Evolutionary conservation across 2,888 invertebrate species (phyloP), one percentile per base, ranked within the genome.

Genomic region (Hecatera dysodea): DNA sequence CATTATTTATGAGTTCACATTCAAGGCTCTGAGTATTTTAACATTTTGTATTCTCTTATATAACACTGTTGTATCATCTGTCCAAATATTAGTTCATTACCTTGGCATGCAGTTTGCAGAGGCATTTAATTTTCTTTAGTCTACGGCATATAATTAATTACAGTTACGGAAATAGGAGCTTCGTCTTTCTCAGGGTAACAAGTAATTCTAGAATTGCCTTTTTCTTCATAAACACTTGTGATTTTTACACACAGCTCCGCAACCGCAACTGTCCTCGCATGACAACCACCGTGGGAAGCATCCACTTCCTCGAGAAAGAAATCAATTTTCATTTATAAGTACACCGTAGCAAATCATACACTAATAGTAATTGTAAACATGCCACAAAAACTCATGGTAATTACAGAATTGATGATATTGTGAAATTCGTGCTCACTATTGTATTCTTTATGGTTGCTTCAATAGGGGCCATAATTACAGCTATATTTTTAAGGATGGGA

Each of bases 211-310:
- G 79, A 55, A 66, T 67, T 39, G n/a, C n/a, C 33, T 48, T 78
- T 82, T 85, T 46, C 52, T 71, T 69, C 52, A 67, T 46, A 62
- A 74, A 75, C 53, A 67, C 22, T 39, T 44, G 67, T 77, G 75
- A 78, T 75, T 75, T 82, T 80, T 83, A 70, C 66, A 75, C 75
- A 69, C 60, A 67, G 36, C 75, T 69, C 68, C 44, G 80, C 73
- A 70, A 85, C 83, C 84, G 78, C 85, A 86, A 79, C 85, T 87
- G 86, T 76, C 87, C 86, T 86, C 82, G 86, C 89, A 86, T 88
- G 89, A 87, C 85, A 83, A 67, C 65, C 81, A 77, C 74, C 86
- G 87, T 89, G 88, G 80, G 90, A 89, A 89, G 75, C 57, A 75
- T 80, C 73, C 57, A 82, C 80, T 89, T 88, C 89, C 87, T 86